These are phyloP conservation scores for Craterocephalus amniculus DNA, from an alignment of 2,797 vertebrate species.

Conservation along the genomic window DNA sequence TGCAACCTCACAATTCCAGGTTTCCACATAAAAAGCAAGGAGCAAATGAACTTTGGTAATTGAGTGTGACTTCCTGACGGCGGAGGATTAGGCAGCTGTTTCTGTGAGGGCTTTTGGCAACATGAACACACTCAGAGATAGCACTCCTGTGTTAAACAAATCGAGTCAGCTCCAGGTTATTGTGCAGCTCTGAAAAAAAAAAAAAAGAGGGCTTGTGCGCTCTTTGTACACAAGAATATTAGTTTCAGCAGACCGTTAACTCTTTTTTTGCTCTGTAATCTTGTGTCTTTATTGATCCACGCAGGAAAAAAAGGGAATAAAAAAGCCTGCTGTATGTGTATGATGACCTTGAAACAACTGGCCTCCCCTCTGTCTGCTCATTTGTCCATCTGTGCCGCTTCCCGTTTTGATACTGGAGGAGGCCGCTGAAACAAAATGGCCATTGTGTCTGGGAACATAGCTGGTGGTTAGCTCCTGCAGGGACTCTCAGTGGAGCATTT, in stretches of 20 bases:
- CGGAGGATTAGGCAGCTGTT: slow-evolving; percentile 67
- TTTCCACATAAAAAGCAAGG: slow-evolving; percentile 58
- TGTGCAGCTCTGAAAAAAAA: background rate
- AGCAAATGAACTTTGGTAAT: slow-evolving; percentile 64
- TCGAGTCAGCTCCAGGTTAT: slow-evolving; percentile 34
- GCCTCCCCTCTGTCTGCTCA: slow-evolving; percentile 39
- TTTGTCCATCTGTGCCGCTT: slow-evolving; percentile 61
- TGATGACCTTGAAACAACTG: slow-evolving; percentile 33
- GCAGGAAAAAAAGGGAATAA: background rate
- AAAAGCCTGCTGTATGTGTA: slow-evolving; percentile 1
- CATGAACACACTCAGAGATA: slow-evolving; percentile 8
- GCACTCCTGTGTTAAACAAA: slow-evolving; percentile 56
- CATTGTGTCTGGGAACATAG: slow-evolving; percentile 71
- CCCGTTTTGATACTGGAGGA: slow-evolving; percentile 56
- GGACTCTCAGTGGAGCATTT: slow-evolving; percentile 66
- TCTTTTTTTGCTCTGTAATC: slow-evolving; percentile 9
- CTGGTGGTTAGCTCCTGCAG: slow-evolving; percentile 57
- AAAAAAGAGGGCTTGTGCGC: background rate
- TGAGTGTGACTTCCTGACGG: slow-evolving; percentile 78
- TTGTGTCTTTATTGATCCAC: slow-evolving; percentile 1
- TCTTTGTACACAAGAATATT: slow-evolving; percentile 13
- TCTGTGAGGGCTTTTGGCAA: slow-evolving; percentile 59
- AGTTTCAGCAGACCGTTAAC: background rate
- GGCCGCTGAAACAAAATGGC: slow-evolving; percentile 62
- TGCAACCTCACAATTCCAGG: slow-evolving; percentile 58